Evolutionary conservation across 2,888 invertebrate species (phyloP).

Genomic region (Aelia acuminata): DNA sequence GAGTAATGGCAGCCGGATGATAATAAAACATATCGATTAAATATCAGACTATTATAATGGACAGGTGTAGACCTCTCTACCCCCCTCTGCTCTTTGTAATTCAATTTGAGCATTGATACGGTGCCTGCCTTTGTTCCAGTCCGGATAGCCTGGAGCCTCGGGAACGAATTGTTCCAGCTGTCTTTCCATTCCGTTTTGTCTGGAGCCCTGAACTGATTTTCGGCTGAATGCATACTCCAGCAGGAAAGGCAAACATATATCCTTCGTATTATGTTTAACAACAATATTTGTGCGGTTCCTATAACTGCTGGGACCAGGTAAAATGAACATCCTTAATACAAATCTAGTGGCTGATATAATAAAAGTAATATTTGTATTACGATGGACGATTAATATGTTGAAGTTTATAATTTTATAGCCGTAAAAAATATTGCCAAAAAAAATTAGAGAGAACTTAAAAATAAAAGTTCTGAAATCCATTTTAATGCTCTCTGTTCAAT

Average conservation of each 20-base stretch:
- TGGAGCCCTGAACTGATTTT: slow-evolving; percentile 26
- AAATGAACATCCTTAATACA: no score
- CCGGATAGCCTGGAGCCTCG: background rate
- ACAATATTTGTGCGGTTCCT: no score
- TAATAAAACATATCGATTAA: slow-evolving; percentile 45
- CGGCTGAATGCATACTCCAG: background rate
- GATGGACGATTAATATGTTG: no score
- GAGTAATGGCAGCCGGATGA: slow-evolving; percentile 5
- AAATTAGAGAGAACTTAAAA: no score
- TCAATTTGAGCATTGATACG: slow-evolving; percentile 33
- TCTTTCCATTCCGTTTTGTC: slow-evolving; percentile 24
- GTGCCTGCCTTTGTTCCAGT: slow-evolving; percentile 31
- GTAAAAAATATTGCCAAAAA: no score
- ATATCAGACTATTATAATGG: slow-evolving; percentile 30
- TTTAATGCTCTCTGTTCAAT: no score
- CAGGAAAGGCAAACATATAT: background rate
- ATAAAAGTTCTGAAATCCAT: no score
- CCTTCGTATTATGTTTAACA: no score
- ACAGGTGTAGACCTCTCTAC: slow-evolving; percentile 27
- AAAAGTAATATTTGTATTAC: no score
- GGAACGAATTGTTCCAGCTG: slow-evolving; percentile 45
- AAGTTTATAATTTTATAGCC: no score
- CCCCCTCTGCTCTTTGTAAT: slow-evolving; percentile 32
- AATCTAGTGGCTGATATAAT: no score
- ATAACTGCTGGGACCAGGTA: no score